Conservation (phyloP, 1,140 invertebrate species). For the Limonius californicus region DNA sequence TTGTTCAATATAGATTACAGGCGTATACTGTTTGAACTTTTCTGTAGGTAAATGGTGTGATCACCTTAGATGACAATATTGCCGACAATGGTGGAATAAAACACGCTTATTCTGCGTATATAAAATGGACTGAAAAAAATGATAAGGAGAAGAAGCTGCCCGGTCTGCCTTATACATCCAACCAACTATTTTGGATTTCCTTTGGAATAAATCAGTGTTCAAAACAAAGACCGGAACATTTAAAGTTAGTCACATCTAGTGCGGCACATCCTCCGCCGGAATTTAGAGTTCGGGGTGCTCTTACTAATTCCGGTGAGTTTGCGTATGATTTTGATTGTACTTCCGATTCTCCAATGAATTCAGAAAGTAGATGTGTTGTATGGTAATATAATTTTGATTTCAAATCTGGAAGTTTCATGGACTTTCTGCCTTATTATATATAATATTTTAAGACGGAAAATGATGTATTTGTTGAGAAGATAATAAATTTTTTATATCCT, state of each 20-base stretch:
- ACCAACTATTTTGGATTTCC: constrained; percentile 76
- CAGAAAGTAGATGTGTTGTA: constrained; percentile 22
- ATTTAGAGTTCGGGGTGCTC: constrained; percentile 55
- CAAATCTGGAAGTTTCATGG: too few species aligned
- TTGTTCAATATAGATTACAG: not conserved
- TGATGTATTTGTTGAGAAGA: too few species aligned
- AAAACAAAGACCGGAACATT: constrained; percentile 50
- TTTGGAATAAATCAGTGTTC: constrained; percentile 67
- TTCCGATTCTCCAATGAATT: constrained; percentile 22
- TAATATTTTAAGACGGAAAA: too few species aligned
- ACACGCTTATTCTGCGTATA: constrained; percentile 58
- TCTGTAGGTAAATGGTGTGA: constrained; percentile 42
- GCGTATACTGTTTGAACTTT: not conserved
- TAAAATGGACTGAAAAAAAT: constrained; percentile 45
- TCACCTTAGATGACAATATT: constrained; percentile 64
- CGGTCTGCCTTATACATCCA: constrained; percentile 46
- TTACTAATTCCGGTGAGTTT: constrained; percentile 25
- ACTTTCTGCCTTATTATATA: not conserved
- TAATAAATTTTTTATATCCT: too few species aligned
- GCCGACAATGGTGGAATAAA: constrained; percentile 66
- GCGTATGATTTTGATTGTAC: constrained; percentile 26
- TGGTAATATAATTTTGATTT: too few species aligned
- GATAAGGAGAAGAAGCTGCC: constrained; percentile 48
- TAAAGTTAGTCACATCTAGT: constrained; percentile 44
- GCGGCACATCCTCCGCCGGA: constrained; percentile 48